Conservation (phyloP, 2,888 invertebrate species). For the Caenorhabditis sulstoni region DNA sequence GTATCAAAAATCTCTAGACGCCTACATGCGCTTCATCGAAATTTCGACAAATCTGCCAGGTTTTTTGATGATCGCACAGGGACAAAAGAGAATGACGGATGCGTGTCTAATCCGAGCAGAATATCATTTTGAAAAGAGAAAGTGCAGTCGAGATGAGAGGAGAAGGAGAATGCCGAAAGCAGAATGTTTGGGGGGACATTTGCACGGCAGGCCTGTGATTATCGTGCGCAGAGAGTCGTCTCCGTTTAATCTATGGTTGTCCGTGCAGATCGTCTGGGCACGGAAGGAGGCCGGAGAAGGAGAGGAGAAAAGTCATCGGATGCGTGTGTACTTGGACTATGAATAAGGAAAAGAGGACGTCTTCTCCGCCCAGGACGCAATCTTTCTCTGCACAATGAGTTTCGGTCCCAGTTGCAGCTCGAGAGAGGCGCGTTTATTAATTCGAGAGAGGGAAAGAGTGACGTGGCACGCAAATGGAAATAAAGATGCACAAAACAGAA, state of each 20-base stretch:
- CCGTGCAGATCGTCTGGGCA: conserved; percentile 30
- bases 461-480: conserved; percentile 20
- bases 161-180: conserved; percentile 8
- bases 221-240: conserved; percentile 17
- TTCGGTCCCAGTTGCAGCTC: conserved; percentile 23
- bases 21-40: background rate
- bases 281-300: background rate
- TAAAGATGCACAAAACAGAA: conserved; percentile 2
- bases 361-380: conserved; percentile 33
- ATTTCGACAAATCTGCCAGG: background rate
- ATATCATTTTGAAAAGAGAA: conserved; percentile 8
- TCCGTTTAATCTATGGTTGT: conserved; percentile 51
- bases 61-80: conserved; percentile 18
- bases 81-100: conserved; percentile 6
- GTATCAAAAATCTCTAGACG: too few species aligned
- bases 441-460: conserved; percentile 19
- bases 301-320: conserved; percentile 33
- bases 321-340: conserved; percentile 48
- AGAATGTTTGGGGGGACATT: conserved; percentile 31
- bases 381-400: conserved; percentile 44
- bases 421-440: conserved; percentile 11
- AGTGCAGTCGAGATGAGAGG: background rate
- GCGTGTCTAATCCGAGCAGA: conserved; percentile 12
- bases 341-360: conserved; percentile 36
- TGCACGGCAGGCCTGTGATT: conserved; percentile 38